Percentiles rank a stretch among this genome's conserved stretches.
phyloP scores from a whole-genome alignment of 2,113 vertebrate species.

The Halcyon senegalensis region DNA sequence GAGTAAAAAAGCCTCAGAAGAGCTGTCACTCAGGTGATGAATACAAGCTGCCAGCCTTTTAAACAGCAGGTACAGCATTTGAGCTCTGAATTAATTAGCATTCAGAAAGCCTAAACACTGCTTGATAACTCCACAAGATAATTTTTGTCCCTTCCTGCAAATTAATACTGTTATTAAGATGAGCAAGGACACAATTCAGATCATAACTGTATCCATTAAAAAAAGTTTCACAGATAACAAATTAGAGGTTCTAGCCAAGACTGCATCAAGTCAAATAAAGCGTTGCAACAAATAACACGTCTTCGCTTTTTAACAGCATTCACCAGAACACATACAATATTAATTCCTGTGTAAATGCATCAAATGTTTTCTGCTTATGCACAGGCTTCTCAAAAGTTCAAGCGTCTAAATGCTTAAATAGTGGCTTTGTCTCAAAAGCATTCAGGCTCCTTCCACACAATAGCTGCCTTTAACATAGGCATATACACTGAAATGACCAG shows the following conservation, averaged over 20 bases:
- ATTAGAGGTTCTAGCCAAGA: constrained; percentile 7
- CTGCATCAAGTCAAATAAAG: background rate
- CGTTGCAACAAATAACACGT: background rate
- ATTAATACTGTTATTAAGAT: constrained; percentile 67
- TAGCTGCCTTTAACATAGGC: background rate
- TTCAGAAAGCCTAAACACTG: constrained; percentile 64
- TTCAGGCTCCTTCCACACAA: background rate
- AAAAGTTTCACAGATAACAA: constrained; percentile 41
- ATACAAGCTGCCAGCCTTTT: constrained; percentile 77
- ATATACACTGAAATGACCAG: background rate
- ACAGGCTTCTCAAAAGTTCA: background rate
- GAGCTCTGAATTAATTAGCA: constrained; percentile 80
- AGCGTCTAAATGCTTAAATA: background rate
- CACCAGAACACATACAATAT: background rate
- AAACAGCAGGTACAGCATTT: constrained; percentile 74
- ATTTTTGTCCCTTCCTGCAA: constrained; percentile 66
- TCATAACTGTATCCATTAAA: constrained; percentile 46
- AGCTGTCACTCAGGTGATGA: constrained; percentile 81
- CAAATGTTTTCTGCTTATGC: background rate
- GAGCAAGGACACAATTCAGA: constrained; percentile 44
- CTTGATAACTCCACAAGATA: constrained; percentile 54
- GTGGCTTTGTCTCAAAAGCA: constrained; percentile 13
- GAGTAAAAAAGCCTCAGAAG: constrained; percentile 70
- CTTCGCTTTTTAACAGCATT: background rate
- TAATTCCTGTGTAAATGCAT: background rate